These are phyloP conservation scores for Eolophus roseicapilla DNA, from an alignment of 2,113 vertebrate species.

Conservation along the genomic window DNA sequence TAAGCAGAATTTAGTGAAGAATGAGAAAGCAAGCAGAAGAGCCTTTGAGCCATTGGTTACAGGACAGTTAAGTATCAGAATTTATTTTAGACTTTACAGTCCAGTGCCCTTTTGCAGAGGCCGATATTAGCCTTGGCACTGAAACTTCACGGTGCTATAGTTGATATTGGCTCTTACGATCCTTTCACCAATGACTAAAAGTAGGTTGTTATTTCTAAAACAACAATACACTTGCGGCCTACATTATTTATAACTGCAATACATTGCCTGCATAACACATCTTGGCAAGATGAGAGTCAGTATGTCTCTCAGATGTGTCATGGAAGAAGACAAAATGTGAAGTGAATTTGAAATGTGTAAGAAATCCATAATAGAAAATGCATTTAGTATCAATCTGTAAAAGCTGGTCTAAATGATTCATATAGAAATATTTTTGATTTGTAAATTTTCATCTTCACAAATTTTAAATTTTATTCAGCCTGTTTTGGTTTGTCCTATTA, in stretches of 20 bases:
- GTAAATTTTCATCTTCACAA: neutral
- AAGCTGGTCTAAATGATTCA: constrained; percentile 10
- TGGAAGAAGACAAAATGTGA: neutral
- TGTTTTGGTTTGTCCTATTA: neutral
- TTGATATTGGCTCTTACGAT: neutral
- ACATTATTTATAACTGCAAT: neutral
- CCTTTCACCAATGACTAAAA: neutral
- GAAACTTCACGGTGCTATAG: neutral
- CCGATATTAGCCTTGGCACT: neutral
- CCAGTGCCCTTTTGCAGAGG: neutral
- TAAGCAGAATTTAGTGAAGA: neutral
- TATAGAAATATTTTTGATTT: neutral
- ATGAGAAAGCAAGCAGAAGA: neutral
- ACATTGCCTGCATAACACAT: neutral
- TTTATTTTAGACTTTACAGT: neutral
- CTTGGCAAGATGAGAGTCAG: neutral
- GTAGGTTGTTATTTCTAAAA: neutral
- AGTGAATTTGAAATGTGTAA: neutral
- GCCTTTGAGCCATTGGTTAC: neutral
- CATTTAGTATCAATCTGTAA: neutral
- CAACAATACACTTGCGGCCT: neutral
- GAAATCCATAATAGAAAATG: neutral
- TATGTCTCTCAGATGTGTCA: neutral
- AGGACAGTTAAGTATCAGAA: neutral
- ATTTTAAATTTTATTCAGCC: neutral